A percentile compares a stretch with the other conserved stretches of the same genome.
phyloP scores from a whole-genome alignment of 1,140 invertebrate genomes.

The Hylyphantes graminicola region DNA sequence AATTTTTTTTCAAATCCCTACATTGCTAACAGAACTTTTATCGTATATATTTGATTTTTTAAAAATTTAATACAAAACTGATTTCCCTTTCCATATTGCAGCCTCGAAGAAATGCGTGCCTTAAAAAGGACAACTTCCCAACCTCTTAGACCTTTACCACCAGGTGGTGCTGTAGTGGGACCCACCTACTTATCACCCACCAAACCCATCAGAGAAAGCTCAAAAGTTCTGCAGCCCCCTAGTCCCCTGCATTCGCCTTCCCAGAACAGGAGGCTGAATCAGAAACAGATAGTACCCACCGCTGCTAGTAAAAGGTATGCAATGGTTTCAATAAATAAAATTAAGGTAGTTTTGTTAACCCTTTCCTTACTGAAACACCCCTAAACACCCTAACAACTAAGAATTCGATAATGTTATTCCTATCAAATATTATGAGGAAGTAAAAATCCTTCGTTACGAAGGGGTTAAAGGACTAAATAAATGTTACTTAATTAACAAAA shows the following conservation, averaged over 20 bases:
- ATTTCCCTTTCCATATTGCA: neutral
- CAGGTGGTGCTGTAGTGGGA: constrained; percentile 17
- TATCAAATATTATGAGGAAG: no score
- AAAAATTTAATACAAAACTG: neutral
- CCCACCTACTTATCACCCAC: constrained; percentile 50
- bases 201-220: constrained; percentile 48
- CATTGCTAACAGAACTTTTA: no score
- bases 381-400: no score
- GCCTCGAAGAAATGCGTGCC: constrained; percentile 52
- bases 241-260: constrained; percentile 41
- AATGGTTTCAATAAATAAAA: neutral
- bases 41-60: no score
- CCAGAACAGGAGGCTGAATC: constrained; percentile 31
- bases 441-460: no score
- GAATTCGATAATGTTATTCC: no score
- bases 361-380: no score
- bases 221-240: constrained; percentile 6
- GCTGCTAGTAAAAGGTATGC: constrained; percentile 54
- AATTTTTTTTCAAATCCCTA: no score
- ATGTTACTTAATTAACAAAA: no score
- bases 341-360: no score
- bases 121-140: constrained; percentile 54
- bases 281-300: constrained; percentile 32
- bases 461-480: no score
- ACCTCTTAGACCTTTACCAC: constrained; percentile 43